Base-by-base conservation (phyloP, 2,797 vertebrate species). In the Anomalospiza imberbis region DNA sequence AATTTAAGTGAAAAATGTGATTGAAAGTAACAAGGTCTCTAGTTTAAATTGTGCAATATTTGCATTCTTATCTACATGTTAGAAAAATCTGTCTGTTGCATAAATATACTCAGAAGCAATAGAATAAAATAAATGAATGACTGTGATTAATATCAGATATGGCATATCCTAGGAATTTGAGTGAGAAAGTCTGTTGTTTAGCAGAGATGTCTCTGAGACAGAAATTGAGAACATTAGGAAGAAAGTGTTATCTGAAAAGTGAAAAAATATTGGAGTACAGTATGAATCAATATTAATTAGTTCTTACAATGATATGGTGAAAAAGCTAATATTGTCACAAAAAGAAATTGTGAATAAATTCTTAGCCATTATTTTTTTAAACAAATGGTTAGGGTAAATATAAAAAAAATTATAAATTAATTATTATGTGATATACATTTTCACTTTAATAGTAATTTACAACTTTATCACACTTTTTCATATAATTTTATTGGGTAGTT, bases 1-100 rank as follows among this genome's bases (percentile, higher is more conserved):
- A 58, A 93, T 50, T 81, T 72, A 88, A 86, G 68, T 40, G 17
- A 91, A 86, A 93, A 90, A 88, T 67, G 20, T 47, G 1, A 7
- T 78, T 77, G 31, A 84, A 75, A 47, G 3, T 63, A 77, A 84
- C 1, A 5, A 74, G 28, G 6, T 50, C 42, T 83, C 26, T 54
- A 16, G 17, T 73, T 88, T 88, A 83, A 88, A 93, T 90, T 71
- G 57, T 61, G 38, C 6, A 34, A 80, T 84, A 91, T 81, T 95
- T 88, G 21, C 13, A 40, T 86, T 91, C 38, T 94, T 87, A 42
- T 44, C 42, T 73, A 73, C 15, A 29, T 47, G 58, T 68, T 78
- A 81, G 45, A 67, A 89, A 73, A 92, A 84, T 65, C 18, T 81
- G 6, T 21, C 10, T n/a, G 15, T 54, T 86, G 50, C 25, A 40